These are phyloP conservation scores for Tetrao urogallus DNA, from an alignment of 2,113 vertebrate genomes.

Conservation along the genomic window DNA sequence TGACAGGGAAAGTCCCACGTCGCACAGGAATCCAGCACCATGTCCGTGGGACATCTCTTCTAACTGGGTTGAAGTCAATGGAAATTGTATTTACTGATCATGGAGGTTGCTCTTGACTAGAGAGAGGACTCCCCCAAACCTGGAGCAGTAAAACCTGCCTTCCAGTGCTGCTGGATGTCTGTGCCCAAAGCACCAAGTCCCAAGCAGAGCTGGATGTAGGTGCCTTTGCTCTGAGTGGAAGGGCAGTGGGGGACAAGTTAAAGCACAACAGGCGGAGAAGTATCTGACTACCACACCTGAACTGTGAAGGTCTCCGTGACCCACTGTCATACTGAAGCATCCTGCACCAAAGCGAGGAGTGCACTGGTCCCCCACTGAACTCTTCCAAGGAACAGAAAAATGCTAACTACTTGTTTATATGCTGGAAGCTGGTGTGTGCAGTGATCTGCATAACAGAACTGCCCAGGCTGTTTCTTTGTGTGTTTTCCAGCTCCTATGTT, in stretches of 20 bases:
- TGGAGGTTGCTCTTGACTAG: neutral
- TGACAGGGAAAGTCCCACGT: neutral
- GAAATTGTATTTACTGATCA: constrained; percentile 8
- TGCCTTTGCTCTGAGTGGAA: neutral
- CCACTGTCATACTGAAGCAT: neutral
- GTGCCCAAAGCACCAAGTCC: neutral
- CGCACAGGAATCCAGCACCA: neutral
- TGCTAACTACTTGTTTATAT: constrained; percentile 70
- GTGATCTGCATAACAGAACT: constrained; percentile 73
- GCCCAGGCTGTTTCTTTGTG: constrained; percentile 68
- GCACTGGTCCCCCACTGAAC: neutral
- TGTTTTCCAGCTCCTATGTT: constrained; percentile 73
- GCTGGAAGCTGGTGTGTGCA: constrained; percentile 61
- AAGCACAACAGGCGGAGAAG: neutral
- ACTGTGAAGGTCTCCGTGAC: neutral
- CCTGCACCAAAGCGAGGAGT: neutral
- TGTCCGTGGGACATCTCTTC: neutral
- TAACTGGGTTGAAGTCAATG: neutral
- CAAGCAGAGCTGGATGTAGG: accelerated
- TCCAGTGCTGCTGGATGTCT: accelerated
- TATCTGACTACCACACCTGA: neutral
- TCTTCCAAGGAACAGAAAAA: constrained; percentile 60
- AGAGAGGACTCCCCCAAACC: neutral
- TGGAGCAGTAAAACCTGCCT: neutral
- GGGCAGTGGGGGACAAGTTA: neutral